These are phyloP conservation scores for Empis stercorea DNA, from an alignment of 2,888 invertebrate genomes.

Conservation along the genomic window DNA sequence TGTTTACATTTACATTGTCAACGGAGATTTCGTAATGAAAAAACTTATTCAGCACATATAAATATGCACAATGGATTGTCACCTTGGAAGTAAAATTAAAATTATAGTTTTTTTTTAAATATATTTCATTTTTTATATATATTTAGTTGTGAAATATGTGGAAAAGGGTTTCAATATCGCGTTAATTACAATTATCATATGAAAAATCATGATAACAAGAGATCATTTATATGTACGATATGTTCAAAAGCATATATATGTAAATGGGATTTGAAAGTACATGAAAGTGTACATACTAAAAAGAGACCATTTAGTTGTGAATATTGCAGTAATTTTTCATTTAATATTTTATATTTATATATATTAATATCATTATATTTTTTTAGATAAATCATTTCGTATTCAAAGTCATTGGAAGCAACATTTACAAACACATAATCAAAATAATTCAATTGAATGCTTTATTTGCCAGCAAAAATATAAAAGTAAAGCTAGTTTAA, in stretches of 20 bases:
- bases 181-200: slow-evolving; percentile 20
- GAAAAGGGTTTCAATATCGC: slow-evolving; percentile 21
- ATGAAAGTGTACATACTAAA: slow-evolving; percentile 20
- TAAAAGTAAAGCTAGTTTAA: slow-evolving; percentile 20
- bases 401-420: slow-evolving; percentile 21
- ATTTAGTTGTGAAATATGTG: slow-evolving; percentile 19
- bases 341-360: not conserved
- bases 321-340: slow-evolving; percentile 18
- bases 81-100: slow-evolving; percentile 5
- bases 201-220: slow-evolving; percentile 20
- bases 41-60: slow-evolving; percentile 5
- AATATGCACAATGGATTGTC: slow-evolving; percentile 11
- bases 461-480: slow-evolving; percentile 21
- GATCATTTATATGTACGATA: slow-evolving; percentile 20
- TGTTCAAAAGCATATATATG: slow-evolving; percentile 21
- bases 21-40: slow-evolving; percentile 1
- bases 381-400: slow-evolving; percentile 19
- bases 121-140: no score
- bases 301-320: slow-evolving; percentile 22
- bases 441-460: slow-evolving; percentile 19
- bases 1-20: slow-evolving; percentile 6
- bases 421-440: slow-evolving; percentile 21
- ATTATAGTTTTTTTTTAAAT: not conserved
- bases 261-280: slow-evolving; percentile 21
- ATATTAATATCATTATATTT: not conserved